Evolutionary conservation across 1,140 invertebrate genomes (phyloP).

Genomic region (Scaptomyza pallida): DNA sequence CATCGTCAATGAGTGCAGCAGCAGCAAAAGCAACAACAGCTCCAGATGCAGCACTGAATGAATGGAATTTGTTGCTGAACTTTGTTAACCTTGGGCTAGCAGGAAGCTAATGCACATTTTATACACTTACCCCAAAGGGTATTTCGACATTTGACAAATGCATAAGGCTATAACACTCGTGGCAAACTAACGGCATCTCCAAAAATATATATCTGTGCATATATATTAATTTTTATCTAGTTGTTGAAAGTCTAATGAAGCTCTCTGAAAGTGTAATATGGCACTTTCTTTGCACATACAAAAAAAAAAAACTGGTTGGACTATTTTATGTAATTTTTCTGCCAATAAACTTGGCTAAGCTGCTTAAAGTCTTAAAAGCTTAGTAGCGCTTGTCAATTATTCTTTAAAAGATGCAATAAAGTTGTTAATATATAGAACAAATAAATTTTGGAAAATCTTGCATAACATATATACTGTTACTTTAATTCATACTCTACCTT

Average conservation of each 20-base stretch:
- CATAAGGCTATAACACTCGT: not conserved
- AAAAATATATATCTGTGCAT: not conserved
- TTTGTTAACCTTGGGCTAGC: conserved; percentile 73
- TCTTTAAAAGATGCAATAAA: no score
- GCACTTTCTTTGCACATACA: no score
- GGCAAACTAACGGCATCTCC: not conserved
- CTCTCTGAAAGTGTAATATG: no score
- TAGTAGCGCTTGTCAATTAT: no score
- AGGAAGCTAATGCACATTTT: conserved; percentile 72
- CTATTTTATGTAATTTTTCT: no score
- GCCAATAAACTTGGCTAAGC: no score
- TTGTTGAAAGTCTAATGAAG: not conserved
- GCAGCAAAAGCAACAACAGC: conserved; percentile 51
- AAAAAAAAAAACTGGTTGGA: no score
- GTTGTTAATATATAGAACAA: no score
- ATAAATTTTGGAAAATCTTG: no score
- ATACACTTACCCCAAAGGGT: conserved; percentile 43
- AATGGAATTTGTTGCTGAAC: conserved; percentile 74
- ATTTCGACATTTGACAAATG: conserved; percentile 7
- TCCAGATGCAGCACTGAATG: conserved; percentile 54
- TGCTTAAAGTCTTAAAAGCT: no score
- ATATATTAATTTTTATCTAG: not conserved
- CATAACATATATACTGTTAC: no score
- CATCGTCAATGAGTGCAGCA: conserved; percentile 24
- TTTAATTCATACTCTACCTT: no score